Base-by-base conservation (phyloP, 1,140 invertebrate genomes). In the Pissodes strobi region DNA sequence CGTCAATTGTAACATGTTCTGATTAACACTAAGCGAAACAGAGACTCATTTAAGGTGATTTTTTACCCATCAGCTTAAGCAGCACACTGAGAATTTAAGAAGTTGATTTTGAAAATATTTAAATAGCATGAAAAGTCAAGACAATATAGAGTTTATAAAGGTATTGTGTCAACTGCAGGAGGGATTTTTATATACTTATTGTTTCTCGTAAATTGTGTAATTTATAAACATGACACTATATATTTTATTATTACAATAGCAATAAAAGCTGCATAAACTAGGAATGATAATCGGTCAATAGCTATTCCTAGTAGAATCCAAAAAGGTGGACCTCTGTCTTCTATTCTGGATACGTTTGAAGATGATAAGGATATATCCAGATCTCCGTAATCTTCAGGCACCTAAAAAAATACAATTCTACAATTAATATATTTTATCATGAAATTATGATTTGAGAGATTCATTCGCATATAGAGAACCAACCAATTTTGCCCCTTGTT, bases 241-340 rank as follows among this genome's bases (percentile, higher is more conserved):
- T 64, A 64, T 25, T 34, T 52, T 25, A 37, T 27, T 10, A 60
- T 51, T 3, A 67, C 52, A 41, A 45, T 59, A 17, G 30, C 21
- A n/a, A 68, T 41, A 39, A 67, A 48, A 17, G 37, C 6, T 21
- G 52, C 39, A 49, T 65, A 70, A 18, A 70, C 30, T 4, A 66
- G 10, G 43, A 76, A 76, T 15, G 62, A 48, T 34, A 77, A 59
- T 53, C 75, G 64, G 30, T 77, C 74, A n/a, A 77, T 73, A 18
- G 61, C 59, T 12, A 68, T 58, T 30, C 66, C 71, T 19, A 77
- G 45, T 6, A 72, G 41, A 13, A 74, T 67, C 71, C 73, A 77
- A 22, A 69, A 61, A 5, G 38, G 55, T 60, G 72, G 70, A 18
- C 68, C 39, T 27, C 60, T 62, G 23, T 72, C 69, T 22, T 66